Conservation (phyloP, 2,888 invertebrate species). For the Drosophila emarginata region DNA sequence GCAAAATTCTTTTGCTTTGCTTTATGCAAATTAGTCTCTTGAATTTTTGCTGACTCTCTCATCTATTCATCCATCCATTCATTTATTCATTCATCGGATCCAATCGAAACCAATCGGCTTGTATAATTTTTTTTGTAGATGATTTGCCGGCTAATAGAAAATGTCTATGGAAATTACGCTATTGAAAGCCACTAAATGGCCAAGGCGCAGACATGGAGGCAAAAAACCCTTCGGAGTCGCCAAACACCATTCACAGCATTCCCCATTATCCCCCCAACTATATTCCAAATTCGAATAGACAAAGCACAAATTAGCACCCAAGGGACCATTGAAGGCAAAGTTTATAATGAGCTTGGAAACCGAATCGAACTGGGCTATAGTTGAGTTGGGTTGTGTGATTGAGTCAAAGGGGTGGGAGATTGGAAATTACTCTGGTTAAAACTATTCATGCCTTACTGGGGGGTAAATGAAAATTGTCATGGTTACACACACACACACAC, state of each 20-base stretch:
- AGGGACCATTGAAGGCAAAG: slow-evolving; percentile 65
- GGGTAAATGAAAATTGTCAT: slow-evolving; percentile 8
- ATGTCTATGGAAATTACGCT: slow-evolving; percentile 53
- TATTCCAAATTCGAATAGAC: neutral
- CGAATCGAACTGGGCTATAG: slow-evolving; percentile 20
- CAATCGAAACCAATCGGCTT: slow-evolving; percentile 13
- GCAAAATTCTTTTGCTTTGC: slow-evolving; percentile 31
- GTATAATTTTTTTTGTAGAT: slow-evolving; percentile 53
- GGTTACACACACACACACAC: neutral
- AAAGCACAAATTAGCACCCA: slow-evolving; percentile 65
- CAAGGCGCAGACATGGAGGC: slow-evolving; percentile 11
- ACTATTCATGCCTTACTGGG: slow-evolving; percentile 21
- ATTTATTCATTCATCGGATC: slow-evolving; percentile 30
- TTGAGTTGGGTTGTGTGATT: slow-evolving; percentile 53
- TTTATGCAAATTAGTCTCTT: slow-evolving; percentile 55
- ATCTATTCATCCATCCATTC: neutral
- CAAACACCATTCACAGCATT: slow-evolving; percentile 6
- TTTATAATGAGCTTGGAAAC: slow-evolving; percentile 67
- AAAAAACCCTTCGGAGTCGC: slow-evolving; percentile 26
- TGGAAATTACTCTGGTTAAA: slow-evolving; percentile 24
- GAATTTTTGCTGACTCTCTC: slow-evolving; percentile 25
- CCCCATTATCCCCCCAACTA: slow-evolving; percentile 4
- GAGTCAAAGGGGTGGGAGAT: slow-evolving; percentile 8
- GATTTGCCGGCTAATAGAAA: slow-evolving; percentile 56
- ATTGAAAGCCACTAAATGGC: slow-evolving; percentile 56